Percentiles rank a stretch among this genome's conserved stretches.
phyloP scores from a whole-genome alignment of 2,888 invertebrate genomes.

The Ormyrus thymus region DNA sequence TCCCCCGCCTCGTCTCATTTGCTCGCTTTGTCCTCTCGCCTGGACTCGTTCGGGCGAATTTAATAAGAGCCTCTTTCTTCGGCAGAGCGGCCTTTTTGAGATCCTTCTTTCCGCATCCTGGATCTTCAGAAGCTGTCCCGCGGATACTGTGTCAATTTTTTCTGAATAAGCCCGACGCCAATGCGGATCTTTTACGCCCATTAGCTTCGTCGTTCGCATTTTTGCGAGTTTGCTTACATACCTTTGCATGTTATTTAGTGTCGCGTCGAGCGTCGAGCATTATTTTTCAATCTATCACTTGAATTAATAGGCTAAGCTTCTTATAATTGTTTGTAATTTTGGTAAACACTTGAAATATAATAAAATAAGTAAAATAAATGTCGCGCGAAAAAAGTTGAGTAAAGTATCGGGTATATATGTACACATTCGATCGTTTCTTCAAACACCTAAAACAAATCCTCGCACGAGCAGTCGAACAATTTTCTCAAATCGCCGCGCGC shows the following conservation, averaged over 20 bases:
- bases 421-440: no score
- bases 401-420: no score
- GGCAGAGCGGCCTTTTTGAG: constrained; percentile 25
- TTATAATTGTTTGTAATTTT: no score
- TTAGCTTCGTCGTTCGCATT: constrained; percentile 30
- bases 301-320: no score
- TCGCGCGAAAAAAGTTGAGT: no score
- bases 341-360: no score
- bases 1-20: constrained; percentile 33
- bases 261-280: neutral
- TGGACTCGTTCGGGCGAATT: constrained; percentile 41
- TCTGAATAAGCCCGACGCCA: constrained; percentile 15
- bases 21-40: constrained; percentile 39
- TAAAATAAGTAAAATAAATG: no score
- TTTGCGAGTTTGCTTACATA: neutral
- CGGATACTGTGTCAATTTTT: constrained; percentile 30
- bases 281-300: no score
- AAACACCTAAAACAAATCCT: neutral
- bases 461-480: constrained; percentile 29
- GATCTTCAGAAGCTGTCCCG: constrained; percentile 31
- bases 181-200: neutral
- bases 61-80: constrained; percentile 2
- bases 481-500: constrained; percentile 16
- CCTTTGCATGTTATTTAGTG: neutral
- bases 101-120: neutral